Evolutionary conservation across 2,888 invertebrate species (phyloP).

Genomic region (Drosophila setosimentum): DNA sequence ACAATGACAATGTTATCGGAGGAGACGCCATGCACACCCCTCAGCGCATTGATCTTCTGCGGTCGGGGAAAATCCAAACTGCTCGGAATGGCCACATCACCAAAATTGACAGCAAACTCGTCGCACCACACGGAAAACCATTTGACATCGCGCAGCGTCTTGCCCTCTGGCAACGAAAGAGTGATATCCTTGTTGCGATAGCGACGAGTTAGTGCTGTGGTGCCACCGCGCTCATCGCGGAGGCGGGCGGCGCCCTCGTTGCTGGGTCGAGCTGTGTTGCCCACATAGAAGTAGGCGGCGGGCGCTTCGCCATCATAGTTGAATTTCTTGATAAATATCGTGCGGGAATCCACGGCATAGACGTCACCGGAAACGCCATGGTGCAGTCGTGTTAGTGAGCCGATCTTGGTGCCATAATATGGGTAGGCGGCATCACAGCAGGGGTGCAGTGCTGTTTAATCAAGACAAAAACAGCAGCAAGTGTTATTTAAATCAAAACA

Average conservation of each 20-base stretch:
- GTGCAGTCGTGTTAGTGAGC: conserved; percentile 91
- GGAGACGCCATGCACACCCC: conserved; percentile 93
- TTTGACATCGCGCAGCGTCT: conserved; percentile 91
- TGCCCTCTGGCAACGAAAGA: conserved; percentile 94
- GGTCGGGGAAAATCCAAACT: conserved; percentile 93
- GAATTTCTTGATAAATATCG: conserved; percentile 94
- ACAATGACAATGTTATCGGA: conserved; percentile 95
- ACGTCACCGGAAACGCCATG: conserved; percentile 94
- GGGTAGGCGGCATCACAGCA: conserved; percentile 84
- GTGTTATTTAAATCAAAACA: conserved; percentile 61
- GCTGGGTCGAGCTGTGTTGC: conserved; percentile 89
- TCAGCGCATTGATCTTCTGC: conserved; percentile 91
- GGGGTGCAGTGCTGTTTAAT: conserved; percentile 61
- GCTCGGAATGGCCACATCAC: conserved; percentile 92
- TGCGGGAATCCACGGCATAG: conserved; percentile 94
- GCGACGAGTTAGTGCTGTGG: conserved; percentile 89
- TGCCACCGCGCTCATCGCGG: conserved; percentile 93
- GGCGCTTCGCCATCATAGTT: conserved; percentile 96
- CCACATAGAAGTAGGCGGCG: conserved; percentile 96
- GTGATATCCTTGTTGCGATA: conserved; percentile 94
- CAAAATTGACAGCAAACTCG: conserved; percentile 95
- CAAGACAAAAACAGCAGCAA: conserved; percentile 13
- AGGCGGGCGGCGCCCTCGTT: conserved; percentile 89
- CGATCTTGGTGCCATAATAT: conserved; percentile 92
- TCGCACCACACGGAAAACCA: conserved; percentile 98